Conservation (phyloP, 1,140 invertebrate genomes). For the Scaptomyza graminum region DNA sequence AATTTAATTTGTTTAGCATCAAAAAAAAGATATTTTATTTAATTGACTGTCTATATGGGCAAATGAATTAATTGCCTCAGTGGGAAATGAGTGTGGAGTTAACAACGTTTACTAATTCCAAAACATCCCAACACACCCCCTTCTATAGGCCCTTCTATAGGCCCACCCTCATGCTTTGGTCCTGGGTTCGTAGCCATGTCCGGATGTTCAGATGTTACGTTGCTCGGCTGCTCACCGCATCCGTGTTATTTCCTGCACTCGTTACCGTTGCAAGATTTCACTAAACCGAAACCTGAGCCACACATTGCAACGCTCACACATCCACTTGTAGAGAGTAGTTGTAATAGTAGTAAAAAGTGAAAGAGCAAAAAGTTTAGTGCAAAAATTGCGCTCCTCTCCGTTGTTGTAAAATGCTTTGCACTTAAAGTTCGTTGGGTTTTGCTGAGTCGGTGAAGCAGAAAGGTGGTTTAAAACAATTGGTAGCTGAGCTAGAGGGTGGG, state of each 20-base stretch:
- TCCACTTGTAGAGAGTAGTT: conserved; percentile 9
- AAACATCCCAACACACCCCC: too few relatives aligned
- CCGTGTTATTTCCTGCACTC: conserved; percentile 56
- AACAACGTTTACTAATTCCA: neutral
- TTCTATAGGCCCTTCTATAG: too few relatives aligned
- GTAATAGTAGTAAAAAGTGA: conserved; percentile 56
- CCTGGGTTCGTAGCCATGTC: neutral
- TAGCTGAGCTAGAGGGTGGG: neutral
- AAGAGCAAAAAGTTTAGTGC: conserved; percentile 71
- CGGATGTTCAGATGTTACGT: conserved; percentile 24
- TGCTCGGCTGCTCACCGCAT: conserved; percentile 23
- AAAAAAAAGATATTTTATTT: neutral
- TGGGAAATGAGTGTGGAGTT: neutral
- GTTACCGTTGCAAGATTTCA: conserved; percentile 48
- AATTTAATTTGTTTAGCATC: neutral
- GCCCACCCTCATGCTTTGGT: neutral
- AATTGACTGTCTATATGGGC: neutral
- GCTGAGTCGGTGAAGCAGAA: conserved; percentile 64
- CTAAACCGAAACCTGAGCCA: conserved; percentile 43
- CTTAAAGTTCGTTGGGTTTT: conserved; percentile 69
- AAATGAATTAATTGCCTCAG: conserved; percentile 11
- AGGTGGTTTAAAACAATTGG: conserved; percentile 53
- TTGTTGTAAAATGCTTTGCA: conserved; percentile 63
- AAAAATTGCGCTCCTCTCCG: conserved; percentile 49
- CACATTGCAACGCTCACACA: conserved; percentile 9